Conservation (phyloP, 2,888 invertebrate species). For the Coelinius sp. region DNA sequence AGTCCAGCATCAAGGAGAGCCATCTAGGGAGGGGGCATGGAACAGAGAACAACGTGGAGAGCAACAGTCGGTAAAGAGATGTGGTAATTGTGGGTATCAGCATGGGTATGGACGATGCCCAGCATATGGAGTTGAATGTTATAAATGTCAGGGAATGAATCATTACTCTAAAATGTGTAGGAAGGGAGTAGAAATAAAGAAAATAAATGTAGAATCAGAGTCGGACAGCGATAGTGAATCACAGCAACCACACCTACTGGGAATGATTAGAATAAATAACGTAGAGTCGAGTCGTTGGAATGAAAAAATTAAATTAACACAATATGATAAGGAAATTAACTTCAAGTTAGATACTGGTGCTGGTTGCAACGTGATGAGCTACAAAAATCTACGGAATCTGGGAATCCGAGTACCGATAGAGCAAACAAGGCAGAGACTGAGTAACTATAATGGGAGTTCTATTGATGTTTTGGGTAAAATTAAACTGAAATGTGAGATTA, state of each 20-base stretch:
- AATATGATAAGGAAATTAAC: background rate
- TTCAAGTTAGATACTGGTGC: background rate
- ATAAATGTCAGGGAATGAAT: slow-evolving; percentile 32
- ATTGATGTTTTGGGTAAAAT: background rate
- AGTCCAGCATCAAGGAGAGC: background rate
- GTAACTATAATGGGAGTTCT: background rate
- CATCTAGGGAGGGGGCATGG: background rate
- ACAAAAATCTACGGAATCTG: background rate
- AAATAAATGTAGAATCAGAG: background rate
- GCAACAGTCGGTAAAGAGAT: background rate
- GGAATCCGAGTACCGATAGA: background rate
- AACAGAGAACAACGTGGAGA: background rate
- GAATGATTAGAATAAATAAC: background rate
- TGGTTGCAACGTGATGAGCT: background rate
- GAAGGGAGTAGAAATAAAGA: slow-evolving; percentile 1
- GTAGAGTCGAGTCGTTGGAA: slow-evolving; percentile 6
- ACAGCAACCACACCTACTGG: background rate
- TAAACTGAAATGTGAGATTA: background rate
- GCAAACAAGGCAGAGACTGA: background rate
- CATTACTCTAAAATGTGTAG: slow-evolving; percentile 37
- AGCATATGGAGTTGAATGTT: slow-evolving; percentile 37
- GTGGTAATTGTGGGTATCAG: slow-evolving; percentile 33
- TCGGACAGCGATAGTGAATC: slow-evolving; percentile 6
- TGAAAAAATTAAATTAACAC: background rate
- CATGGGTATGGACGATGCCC: slow-evolving; percentile 26